A percentile compares a stretch with the other conserved stretches of the same genome.
Evolutionary conservation across 2,888 invertebrate species (phyloP).

Genomic region (Protodeltote pygarga): DNA sequence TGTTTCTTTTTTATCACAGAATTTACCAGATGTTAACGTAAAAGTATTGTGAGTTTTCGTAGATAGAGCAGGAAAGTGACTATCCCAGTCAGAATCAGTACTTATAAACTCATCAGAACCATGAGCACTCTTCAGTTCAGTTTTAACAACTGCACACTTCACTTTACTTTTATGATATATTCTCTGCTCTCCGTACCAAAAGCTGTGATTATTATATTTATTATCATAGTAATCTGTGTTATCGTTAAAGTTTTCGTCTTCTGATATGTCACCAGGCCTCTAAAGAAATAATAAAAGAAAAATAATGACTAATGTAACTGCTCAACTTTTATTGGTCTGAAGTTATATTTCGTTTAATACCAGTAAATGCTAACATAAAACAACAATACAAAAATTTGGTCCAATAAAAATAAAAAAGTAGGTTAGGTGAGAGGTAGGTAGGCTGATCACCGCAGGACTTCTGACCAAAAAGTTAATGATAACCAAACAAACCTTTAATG

Average conservation of each 20-base stretch:
- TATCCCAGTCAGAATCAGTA: slow-evolving; percentile 80
- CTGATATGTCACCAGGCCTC: slow-evolving; percentile 75
- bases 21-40: slow-evolving; percentile 74
- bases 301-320: background rate
- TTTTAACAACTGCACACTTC: slow-evolving; percentile 54
- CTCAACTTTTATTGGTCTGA: background rate
- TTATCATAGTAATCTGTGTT: slow-evolving; percentile 59
- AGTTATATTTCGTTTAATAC: background rate
- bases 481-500: too few species aligned
- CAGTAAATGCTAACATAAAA: too few species aligned
- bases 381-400: too few species aligned
- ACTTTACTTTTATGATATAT: slow-evolving; percentile 77
- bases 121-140: slow-evolving; percentile 63
- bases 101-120: slow-evolving; percentile 77
- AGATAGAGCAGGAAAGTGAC: slow-evolving; percentile 78
- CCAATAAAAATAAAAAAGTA: too few species aligned
- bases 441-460: too few species aligned
- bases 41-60: slow-evolving; percentile 81
- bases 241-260: slow-evolving; percentile 73
- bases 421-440: too few species aligned
- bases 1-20: slow-evolving; percentile 70
- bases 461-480: too few species aligned
- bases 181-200: slow-evolving; percentile 78
- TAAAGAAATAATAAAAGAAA: slow-evolving; percentile 52
- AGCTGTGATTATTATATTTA: slow-evolving; percentile 58